Conservation (phyloP, 2,888 invertebrate species). For the Smittia sp. region DNA sequence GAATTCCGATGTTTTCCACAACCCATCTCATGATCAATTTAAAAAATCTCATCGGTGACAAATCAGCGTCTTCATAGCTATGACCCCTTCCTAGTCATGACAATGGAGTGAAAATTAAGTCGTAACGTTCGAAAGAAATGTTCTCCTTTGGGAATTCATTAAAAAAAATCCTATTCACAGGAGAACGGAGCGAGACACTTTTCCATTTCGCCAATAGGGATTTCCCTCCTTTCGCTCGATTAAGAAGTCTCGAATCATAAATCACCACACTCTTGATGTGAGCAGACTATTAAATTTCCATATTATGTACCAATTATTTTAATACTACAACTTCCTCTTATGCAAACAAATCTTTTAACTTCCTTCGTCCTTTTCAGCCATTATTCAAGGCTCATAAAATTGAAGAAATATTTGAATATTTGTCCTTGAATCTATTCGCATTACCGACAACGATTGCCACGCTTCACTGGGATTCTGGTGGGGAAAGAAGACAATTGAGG, state of each 20-base stretch:
- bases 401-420: neutral
- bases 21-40: too few species aligned
- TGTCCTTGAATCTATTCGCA: neutral
- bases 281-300: constrained; percentile 35
- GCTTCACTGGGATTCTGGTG: neutral
- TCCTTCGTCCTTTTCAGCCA: neutral
- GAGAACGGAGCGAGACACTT: neutral
- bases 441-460: neutral
- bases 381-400: too few species aligned
- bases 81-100: neutral
- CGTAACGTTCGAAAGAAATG: neutral
- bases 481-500: constrained; percentile 1
- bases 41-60: too few species aligned
- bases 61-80: neutral
- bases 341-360: constrained; percentile 24
- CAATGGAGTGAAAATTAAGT: neutral
- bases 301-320: constrained; percentile 33
- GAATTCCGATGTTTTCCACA: too few species aligned
- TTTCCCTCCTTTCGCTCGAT: neutral
- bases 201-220: neutral
- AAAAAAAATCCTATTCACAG: neutral
- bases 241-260: constrained; percentile 24
- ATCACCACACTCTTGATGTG: constrained; percentile 17
- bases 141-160: neutral
- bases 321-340: constrained; percentile 28